Conservation (phyloP, 2,888 invertebrate species). For the Hyles lineata region DNA sequence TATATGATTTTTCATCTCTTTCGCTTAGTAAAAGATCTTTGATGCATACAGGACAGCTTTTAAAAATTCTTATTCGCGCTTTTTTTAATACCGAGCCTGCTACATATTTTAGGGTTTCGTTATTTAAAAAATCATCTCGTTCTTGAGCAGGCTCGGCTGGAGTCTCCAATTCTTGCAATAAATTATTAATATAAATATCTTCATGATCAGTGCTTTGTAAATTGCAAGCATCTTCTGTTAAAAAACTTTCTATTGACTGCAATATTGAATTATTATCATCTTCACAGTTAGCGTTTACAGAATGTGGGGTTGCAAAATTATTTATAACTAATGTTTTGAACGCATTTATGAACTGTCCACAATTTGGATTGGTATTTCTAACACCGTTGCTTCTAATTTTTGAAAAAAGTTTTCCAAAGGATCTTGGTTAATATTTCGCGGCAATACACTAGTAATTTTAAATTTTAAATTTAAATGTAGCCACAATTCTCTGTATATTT, state of each 20-base stretch:
- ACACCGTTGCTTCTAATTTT: not conserved
- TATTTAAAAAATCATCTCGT: not conserved
- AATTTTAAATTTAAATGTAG: not conserved
- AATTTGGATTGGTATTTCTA: not conserved
- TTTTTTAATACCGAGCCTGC: slow-evolving; percentile 4
- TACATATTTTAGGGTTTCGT: not conserved
- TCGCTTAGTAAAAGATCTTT: not conserved
- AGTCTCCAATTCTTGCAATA: not conserved
- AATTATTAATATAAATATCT: not conserved
- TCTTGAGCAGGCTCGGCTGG: slow-evolving; percentile 3
- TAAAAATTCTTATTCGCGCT: not conserved
- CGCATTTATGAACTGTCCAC: not conserved
- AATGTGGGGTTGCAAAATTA: not conserved
- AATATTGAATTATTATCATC: not conserved
- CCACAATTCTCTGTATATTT: not conserved
- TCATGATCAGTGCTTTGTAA: not conserved
- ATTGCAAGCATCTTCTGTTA: not conserved
- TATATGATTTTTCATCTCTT: not conserved
- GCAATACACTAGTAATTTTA: not conserved
- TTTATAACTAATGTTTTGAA: not conserved
- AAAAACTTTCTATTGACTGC: not conserved
- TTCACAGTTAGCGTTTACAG: not conserved
- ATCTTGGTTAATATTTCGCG: not conserved
- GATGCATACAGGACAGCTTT: not conserved
- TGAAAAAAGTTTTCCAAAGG: not conserved